phyloP scores from a whole-genome alignment of 2,113 vertebrate genomes.

The Phalacrocorax aristotelis region DNA sequence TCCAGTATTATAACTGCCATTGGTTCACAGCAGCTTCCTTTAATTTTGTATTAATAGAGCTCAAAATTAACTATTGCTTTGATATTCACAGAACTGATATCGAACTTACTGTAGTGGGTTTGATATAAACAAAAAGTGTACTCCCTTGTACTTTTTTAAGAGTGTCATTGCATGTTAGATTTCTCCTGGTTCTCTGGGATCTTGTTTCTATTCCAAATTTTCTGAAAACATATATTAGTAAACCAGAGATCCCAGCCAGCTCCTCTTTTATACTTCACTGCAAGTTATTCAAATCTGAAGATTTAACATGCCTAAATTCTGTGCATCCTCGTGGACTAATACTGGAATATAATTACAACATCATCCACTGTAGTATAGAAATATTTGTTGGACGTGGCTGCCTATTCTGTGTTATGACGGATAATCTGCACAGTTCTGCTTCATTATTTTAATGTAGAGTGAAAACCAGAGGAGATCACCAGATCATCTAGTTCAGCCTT shows the following conservation, averaged over 20 bases:
- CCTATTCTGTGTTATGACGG: neutral
- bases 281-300: neutral
- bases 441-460: neutral
- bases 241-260: neutral
- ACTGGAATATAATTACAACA: neutral
- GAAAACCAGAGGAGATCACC: neutral
- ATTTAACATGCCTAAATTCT: neutral
- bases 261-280: neutral
- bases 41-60: neutral
- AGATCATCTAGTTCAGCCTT: neutral
- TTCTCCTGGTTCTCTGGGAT: neutral
- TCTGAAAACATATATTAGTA: neutral
- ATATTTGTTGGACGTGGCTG: neutral
- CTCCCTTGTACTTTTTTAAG: neutral
- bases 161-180: neutral
- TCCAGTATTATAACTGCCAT: neutral
- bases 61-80: neutral
- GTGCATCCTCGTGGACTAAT: neutral
- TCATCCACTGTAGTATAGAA: neutral
- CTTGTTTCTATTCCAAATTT: neutral
- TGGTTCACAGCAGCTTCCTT: neutral
- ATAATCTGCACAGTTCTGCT: neutral
- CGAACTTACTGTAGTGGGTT: neutral
- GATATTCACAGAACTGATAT: neutral
- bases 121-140: neutral